phyloP scores from a whole-genome alignment of 2,888 invertebrate genomes.

The Neocrepidodera transversa region DNA sequence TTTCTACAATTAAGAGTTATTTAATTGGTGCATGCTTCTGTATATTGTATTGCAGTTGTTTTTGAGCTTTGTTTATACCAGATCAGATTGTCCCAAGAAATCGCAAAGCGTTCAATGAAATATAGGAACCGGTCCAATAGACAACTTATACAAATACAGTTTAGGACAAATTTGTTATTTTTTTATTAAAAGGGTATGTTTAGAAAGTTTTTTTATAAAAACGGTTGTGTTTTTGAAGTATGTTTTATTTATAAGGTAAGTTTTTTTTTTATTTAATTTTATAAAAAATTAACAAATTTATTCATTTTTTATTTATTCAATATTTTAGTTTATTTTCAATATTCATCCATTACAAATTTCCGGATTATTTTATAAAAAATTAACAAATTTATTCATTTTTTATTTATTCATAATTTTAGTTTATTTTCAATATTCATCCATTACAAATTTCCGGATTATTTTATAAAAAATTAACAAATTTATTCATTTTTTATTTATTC shows the following conservation, averaged over 20 bases:
- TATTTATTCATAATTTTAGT: too few relatives aligned
- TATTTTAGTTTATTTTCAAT: not conserved
- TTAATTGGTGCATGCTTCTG: conserved; percentile 9
- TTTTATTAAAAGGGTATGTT: too few relatives aligned
- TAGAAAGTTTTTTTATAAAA: conserved; percentile 12
- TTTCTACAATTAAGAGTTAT: conserved; percentile 12
- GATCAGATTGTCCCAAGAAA: not conserved
- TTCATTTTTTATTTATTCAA: not conserved
- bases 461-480: too few relatives aligned
- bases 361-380: too few relatives aligned
- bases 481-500: too few relatives aligned
- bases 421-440: too few relatives aligned
- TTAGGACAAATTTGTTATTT: conserved; percentile 56
- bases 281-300: too few relatives aligned
- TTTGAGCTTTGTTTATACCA: conserved; percentile 12
- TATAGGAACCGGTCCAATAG: conserved; percentile 56
- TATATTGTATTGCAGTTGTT: not conserved
- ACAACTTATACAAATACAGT: conserved; percentile 63
- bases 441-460: too few relatives aligned
- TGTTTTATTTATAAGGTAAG: not conserved
- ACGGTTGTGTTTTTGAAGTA: not conserved
- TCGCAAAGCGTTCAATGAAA: conserved; percentile 46
- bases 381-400: too few relatives aligned
- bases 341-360: too few relatives aligned
- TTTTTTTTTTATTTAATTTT: too few relatives aligned